Conservation (phyloP, 1,140 invertebrate genomes). For the Latrodectus geometricus region DNA sequence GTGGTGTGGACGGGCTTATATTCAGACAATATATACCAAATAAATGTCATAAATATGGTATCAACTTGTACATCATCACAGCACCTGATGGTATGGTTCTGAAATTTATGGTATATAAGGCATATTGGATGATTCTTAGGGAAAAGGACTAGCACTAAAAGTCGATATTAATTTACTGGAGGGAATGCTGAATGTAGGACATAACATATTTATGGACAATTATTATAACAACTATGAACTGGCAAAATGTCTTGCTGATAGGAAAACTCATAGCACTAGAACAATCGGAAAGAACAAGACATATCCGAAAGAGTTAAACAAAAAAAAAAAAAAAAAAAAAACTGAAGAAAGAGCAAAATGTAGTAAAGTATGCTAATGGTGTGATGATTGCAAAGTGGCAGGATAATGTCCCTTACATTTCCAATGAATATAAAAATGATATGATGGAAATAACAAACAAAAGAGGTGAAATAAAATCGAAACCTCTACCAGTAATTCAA, state of each 20-base stretch:
- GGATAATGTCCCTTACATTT: constrained; percentile 15
- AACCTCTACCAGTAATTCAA: too few species aligned
- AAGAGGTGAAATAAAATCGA: not conserved
- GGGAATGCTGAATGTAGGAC: constrained; percentile 30
- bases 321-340: too few species aligned
- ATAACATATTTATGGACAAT: constrained; percentile 28
- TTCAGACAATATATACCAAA: too few species aligned
- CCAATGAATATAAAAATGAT: constrained; percentile 33
- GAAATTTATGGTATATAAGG: constrained; percentile 26
- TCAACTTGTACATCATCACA: not conserved
- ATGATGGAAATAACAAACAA: constrained; percentile 21
- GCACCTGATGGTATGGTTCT: constrained; percentile 7
- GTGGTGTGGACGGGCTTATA: too few species aligned
- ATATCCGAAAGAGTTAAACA: constrained; percentile 23
- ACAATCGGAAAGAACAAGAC: constrained; percentile 16
- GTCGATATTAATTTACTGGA: constrained; percentile 2
- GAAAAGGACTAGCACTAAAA: constrained; percentile 20
- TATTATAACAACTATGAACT: constrained; percentile 20
- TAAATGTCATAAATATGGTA: too few species aligned
- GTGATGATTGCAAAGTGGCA: constrained; percentile 31
- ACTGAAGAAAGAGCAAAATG: constrained; percentile 22
- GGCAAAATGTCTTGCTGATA: constrained; percentile 16
- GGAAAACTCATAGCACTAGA: constrained; percentile 18
- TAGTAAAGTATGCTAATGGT: constrained; percentile 37
- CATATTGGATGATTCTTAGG: constrained; percentile 9